A percentile compares a stretch with the other conserved stretches of the same genome.
Conservation (phyloP, 2,797 vertebrate species). For the Rhinoraja longicauda region DNA sequence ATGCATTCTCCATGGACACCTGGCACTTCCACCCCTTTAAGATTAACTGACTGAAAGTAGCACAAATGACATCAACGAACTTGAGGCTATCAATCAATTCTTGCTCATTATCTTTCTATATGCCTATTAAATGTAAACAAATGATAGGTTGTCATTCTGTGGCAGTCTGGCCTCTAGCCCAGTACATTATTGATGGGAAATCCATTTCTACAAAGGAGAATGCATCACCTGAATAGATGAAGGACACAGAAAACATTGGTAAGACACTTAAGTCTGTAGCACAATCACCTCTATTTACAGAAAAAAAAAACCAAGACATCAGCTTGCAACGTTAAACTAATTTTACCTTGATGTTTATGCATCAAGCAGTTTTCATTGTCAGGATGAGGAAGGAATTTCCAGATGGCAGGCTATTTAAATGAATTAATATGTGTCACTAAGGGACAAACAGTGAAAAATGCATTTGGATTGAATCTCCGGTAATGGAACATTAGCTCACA, state of each 20-base stretch:
- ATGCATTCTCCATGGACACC: neutral
- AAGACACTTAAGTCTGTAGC: conserved; percentile 6
- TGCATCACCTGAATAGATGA: neutral
- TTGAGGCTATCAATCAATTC: neutral
- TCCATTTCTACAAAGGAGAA: neutral
- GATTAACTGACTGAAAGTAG: neutral
- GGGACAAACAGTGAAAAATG: conserved; percentile 22
- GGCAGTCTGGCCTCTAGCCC: neutral
- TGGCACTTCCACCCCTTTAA: neutral
- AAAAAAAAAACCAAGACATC: neutral
- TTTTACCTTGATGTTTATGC: conserved; percentile 23
- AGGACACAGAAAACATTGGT: neutral
- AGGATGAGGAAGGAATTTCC: neutral
- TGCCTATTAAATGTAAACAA: neutral
- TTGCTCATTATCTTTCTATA: neutral
- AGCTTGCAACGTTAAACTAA: conserved; percentile 11
- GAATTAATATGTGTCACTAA: conserved; percentile 14
- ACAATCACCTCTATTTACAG: conserved; percentile 16
- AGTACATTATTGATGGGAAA: neutral
- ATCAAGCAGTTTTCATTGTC: conserved; percentile 5
- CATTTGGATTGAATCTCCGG: conserved; percentile 28
- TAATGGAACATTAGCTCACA: neutral
- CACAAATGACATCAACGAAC: neutral
- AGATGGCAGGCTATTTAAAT: conserved; percentile 28
- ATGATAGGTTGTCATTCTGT: neutral